Evolutionary conservation across 1,140 invertebrate species (phyloP), one percentile per base, ranked within the genome.

Genomic region (Zelostemma sp.): DNA sequence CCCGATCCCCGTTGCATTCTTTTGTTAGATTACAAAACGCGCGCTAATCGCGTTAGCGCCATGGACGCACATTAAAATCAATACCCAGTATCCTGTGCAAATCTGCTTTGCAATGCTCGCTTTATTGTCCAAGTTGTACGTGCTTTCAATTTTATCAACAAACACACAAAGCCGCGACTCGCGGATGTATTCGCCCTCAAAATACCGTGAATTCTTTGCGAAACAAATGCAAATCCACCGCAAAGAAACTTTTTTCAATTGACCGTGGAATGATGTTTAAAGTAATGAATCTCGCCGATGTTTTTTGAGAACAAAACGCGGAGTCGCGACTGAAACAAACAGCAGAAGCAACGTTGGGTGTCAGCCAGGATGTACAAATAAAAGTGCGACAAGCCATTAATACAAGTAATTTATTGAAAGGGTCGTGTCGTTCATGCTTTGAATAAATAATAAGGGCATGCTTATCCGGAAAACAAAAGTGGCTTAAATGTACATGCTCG

Each of bases 371-470:
- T n/a, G 21, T 69, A 82, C 76, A 78, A 84, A 83, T 81, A 85
- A 80, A 82, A 73, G 80, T 82, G 80, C 79, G 60, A 80, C 74
- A 82, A 77, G 78, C 80, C 72, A 79, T 85, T 83, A 84, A 82
- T 77, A 73, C 80, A 72, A 83, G 78, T 82, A 76, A 80, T 85
- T 85, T 85, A 85, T 85, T 85, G 68, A 55, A 78, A 72, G 68
- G 76, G 73, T 73, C 62, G 71, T 76, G 61, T 79, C 77, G 80
- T 83, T n/a, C 82, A 85, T 85, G 83, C 83, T 82, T 81, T 76
- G 60, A 75, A 71, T 79, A 80, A 74, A 77, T 77, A 74, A 73
- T 69, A 74, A 72, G 69, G 70, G 68, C 73, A 75, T 80, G 77
- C 77, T 78, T 16, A 46, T 16, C 14, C 40, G 9, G 2, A 43